These are phyloP conservation scores for Ctenicera cuprea DNA, from an alignment of 2,888 invertebrate genomes.

Conservation along the genomic window DNA sequence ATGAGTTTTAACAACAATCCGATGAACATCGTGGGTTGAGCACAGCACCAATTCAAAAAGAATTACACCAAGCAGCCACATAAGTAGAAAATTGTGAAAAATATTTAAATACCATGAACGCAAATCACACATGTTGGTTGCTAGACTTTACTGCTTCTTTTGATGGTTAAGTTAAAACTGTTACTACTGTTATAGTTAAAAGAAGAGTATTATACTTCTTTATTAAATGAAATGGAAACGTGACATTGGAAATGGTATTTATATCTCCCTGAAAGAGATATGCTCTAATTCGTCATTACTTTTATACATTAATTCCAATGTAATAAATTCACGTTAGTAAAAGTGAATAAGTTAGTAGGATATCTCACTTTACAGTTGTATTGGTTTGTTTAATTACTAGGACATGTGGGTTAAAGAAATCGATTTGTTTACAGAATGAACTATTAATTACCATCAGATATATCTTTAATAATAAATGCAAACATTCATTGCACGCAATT, in stretches of 20 bases:
- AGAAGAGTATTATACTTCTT: background rate
- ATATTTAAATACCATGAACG: background rate
- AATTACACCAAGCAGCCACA: conserved; percentile 1
- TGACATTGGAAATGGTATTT: conserved; percentile 33
- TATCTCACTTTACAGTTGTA: background rate
- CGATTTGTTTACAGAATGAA: background rate
- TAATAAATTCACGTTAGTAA: conserved; percentile 33
- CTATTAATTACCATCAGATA: too few relatives aligned
- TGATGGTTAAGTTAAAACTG: background rate
- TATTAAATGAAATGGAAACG: conserved; percentile 28
- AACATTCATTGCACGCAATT: background rate
- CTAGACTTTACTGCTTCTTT: background rate
- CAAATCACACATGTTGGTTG: background rate
- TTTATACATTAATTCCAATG: conserved; percentile 18
- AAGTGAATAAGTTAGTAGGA: conserved; percentile 26
- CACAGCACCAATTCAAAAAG: background rate
- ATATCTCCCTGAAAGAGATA: conserved; percentile 31
- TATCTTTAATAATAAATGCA: background rate
- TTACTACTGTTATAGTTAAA: background rate
- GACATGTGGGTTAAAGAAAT: conserved; percentile 19
- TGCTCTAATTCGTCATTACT: conserved; percentile 33
- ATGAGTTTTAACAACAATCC: conserved; percentile 19
- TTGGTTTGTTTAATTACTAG: conserved; percentile 8
- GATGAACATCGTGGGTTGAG: conserved; percentile 7
- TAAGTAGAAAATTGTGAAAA: background rate